These are phyloP conservation scores for Hirtodrosophila duncani DNA, from an alignment of 2,888 invertebrate species.

Conservation along the genomic window DNA sequence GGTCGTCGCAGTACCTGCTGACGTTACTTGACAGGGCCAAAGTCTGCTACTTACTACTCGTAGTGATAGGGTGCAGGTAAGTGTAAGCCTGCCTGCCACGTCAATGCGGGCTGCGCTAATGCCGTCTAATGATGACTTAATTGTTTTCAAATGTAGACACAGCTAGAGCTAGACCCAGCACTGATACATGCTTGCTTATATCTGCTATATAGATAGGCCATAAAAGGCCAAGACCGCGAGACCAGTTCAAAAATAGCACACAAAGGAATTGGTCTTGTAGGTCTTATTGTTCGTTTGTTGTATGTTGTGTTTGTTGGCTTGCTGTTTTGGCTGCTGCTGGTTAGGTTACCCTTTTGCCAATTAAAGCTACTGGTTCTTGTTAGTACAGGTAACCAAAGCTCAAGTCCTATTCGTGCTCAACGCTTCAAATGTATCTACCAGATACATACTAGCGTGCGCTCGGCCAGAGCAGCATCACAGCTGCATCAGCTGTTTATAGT, in stretches of 20 bases:
- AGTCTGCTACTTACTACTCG: background rate
- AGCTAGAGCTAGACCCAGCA: slow-evolving; percentile 3
- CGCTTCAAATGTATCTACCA: slow-evolving; percentile 32
- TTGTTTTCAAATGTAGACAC: slow-evolving; percentile 19
- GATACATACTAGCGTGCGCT: slow-evolving; percentile 26
- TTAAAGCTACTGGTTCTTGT: slow-evolving; percentile 40
- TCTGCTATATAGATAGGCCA: too few species aligned
- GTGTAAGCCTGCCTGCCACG: slow-evolving; percentile 35
- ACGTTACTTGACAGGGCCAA: too few species aligned
- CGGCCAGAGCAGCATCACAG: slow-evolving; percentile 5
- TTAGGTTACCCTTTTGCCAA: slow-evolving; percentile 45
- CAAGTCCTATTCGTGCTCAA: slow-evolving; percentile 49
- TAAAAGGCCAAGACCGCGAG: slow-evolving; percentile 39
- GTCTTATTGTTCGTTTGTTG: slow-evolving; percentile 8
- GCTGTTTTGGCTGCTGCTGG: slow-evolving; percentile 13
- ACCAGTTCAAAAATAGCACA: slow-evolving; percentile 38
- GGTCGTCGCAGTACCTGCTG: slow-evolving; percentile 14
- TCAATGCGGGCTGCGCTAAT: slow-evolving; percentile 56
- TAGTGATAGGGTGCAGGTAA: slow-evolving; percentile 17
- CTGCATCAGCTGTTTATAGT: slow-evolving; percentile 67
- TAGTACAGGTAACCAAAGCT: slow-evolving; percentile 24
- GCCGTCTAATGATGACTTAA: slow-evolving; percentile 65
- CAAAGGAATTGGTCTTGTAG: slow-evolving; percentile 32
- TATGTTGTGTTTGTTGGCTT: slow-evolving; percentile 10
- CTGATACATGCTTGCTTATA: slow-evolving; percentile 8